Conservation (phyloP, 2,797 vertebrate species). For the Pipistrellus nathusii region DNA sequence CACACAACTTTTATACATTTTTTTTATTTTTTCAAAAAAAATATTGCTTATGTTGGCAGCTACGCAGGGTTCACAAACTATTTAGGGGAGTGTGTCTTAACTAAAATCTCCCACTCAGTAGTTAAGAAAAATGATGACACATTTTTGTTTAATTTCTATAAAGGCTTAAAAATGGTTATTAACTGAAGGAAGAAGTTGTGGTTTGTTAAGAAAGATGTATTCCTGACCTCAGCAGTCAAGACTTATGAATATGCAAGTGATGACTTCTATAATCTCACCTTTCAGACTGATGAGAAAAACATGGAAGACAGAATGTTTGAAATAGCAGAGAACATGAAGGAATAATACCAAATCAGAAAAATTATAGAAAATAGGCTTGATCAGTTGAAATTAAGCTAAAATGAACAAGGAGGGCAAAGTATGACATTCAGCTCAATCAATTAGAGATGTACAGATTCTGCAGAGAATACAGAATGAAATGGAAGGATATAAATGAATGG, state of each 20-base stretch:
- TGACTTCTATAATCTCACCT: not conserved
- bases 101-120: constrained; percentile 43
- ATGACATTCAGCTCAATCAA: not conserved
- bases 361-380: not conserved
- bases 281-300: constrained; percentile 20
- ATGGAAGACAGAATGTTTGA: constrained; percentile 9
- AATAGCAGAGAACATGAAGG: not conserved
- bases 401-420: not conserved
- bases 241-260: not conserved
- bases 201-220: not conserved
- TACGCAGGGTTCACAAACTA: not conserved
- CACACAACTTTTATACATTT: not conserved
- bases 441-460: not conserved
- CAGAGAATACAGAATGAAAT: not conserved
- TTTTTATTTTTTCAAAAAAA: constrained; percentile 14
- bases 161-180: not conserved
- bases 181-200: not conserved
- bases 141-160: constrained; percentile 5
- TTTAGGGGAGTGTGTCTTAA: constrained; percentile 27
- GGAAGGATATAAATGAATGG: not conserved
- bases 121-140: constrained; percentile 48
- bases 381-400: not conserved
- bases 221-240: not conserved
- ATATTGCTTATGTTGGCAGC: not conserved
- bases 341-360: not conserved